These are phyloP conservation scores for Poeciliopsis occidentalis DNA, from an alignment of 2,113 vertebrate species.

Conservation along the genomic window DNA sequence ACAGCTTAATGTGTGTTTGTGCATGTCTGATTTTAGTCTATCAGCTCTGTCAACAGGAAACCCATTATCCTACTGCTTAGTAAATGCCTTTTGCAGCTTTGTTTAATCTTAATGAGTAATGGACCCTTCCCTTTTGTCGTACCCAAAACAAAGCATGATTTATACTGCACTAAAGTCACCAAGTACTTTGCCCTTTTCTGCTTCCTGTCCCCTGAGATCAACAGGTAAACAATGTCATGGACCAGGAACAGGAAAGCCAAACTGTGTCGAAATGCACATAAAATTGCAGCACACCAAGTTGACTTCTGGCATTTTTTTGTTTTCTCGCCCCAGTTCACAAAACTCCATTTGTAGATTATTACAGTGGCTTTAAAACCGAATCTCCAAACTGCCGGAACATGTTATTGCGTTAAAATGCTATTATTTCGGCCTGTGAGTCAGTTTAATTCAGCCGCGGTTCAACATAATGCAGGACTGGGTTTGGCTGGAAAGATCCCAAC, in stretches of 20 bases:
- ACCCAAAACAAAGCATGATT: constrained; percentile 62
- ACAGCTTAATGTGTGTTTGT: constrained; percentile 7
- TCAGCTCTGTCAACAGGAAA: constrained; percentile 47
- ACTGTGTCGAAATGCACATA: constrained; percentile 8
- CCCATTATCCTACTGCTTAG: constrained; percentile 48
- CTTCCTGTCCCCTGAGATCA: constrained; percentile 35
- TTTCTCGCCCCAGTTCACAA: background rate
- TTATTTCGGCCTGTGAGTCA: constrained; percentile 14
- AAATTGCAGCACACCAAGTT: background rate
- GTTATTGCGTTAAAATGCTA: background rate
- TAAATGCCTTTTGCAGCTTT: constrained; percentile 48
- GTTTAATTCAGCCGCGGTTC: background rate
- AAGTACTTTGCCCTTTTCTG: constrained; percentile 54
- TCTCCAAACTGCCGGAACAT: background rate
- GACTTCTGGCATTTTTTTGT: background rate
- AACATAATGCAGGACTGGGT: constrained; percentile 16
- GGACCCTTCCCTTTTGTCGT: constrained; percentile 48
- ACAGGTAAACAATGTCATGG: constrained; percentile 38
- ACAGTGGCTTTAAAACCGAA: background rate
- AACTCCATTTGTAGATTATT: too few species aligned
- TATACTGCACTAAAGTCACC: constrained; percentile 55
- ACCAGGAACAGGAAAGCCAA: constrained; percentile 31
- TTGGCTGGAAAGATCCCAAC: constrained; percentile 14
- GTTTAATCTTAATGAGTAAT: constrained; percentile 62
- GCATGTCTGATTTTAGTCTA: background rate